phyloP scores from a whole-genome alignment of 1,140 invertebrate species.

The Wiebesia pumilae region DNA sequence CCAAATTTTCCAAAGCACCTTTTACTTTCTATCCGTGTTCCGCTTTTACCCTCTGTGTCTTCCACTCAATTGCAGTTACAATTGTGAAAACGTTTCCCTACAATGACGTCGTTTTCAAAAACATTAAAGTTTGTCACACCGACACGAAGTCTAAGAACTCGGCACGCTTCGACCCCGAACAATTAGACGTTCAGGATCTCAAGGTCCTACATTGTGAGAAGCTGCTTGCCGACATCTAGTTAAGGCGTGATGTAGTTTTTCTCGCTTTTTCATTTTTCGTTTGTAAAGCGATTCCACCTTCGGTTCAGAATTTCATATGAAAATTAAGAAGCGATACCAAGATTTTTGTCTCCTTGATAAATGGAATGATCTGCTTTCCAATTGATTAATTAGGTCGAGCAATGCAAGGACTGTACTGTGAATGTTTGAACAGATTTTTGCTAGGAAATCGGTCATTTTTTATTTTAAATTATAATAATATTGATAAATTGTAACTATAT shows the following conservation, averaged over 20 bases:
- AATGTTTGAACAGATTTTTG: background rate
- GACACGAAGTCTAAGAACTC: background rate
- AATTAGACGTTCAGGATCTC: constrained; percentile 33
- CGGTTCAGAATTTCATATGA: background rate
- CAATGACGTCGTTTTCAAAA: background rate
- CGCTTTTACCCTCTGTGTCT: background rate
- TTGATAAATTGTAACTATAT: too few relatives aligned
- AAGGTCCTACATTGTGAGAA: constrained; percentile 26
- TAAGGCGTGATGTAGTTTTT: constrained; percentile 39
- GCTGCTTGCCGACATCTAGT: constrained; percentile 35
- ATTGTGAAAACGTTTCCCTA: background rate
- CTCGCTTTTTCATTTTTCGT: background rate
- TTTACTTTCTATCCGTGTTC: background rate
- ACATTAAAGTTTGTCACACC: constrained; percentile 16
- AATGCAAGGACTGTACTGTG: background rate
- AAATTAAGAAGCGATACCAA: background rate
- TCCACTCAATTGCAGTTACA: background rate
- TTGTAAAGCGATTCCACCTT: background rate
- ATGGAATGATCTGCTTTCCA: constrained; percentile 23
- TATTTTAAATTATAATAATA: too few relatives aligned
- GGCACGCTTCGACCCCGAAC: constrained; percentile 19
- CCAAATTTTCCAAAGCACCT: background rate
- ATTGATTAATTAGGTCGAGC: constrained; percentile 46
- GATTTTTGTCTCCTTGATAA: background rate
- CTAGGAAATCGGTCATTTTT: too few relatives aligned